A percentile compares a stretch with the other conserved stretches of the same genome.
Evolutionary conservation across 1,140 invertebrate species (phyloP).

Genomic region (Pogonus chalceus): DNA sequence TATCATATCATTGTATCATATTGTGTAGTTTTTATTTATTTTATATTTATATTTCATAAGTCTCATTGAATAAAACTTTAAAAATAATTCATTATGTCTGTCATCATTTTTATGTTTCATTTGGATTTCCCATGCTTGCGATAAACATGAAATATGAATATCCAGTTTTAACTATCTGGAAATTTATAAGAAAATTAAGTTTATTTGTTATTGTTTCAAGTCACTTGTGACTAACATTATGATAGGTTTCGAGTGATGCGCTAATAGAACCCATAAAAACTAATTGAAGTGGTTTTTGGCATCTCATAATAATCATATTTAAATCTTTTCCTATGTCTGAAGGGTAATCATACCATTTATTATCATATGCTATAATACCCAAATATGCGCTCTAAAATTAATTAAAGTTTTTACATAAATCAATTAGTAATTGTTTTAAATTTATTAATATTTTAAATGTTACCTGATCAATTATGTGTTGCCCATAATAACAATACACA

Average conservation of each 20-base stretch:
- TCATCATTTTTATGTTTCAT: not conserved
- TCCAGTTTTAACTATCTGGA: not conserved
- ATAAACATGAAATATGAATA: not conserved
- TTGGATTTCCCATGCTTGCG: not conserved
- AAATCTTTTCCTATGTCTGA: not conserved
- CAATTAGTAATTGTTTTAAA: no score
- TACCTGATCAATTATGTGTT: constrained; percentile 1
- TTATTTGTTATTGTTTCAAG: not conserved
- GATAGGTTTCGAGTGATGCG: not conserved
- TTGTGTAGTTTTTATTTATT: not conserved
- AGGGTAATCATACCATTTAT: not conserved
- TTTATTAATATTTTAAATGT: not conserved
- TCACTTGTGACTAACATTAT: not conserved
- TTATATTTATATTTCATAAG: not conserved
- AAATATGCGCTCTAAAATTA: not conserved
- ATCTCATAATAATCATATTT: not conserved
- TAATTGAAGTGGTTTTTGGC: not conserved
- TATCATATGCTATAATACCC: not conserved
- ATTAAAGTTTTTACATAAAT: not conserved
- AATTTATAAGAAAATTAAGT: not conserved
- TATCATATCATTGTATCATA: constrained; percentile 2
- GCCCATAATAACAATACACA: constrained; percentile 4
- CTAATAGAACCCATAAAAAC: not conserved
- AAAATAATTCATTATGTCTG: not conserved
- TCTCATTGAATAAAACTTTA: not conserved